phyloP scores from a whole-genome alignment of 2,888 invertebrate species.

The Malacosoma neustria region DNA sequence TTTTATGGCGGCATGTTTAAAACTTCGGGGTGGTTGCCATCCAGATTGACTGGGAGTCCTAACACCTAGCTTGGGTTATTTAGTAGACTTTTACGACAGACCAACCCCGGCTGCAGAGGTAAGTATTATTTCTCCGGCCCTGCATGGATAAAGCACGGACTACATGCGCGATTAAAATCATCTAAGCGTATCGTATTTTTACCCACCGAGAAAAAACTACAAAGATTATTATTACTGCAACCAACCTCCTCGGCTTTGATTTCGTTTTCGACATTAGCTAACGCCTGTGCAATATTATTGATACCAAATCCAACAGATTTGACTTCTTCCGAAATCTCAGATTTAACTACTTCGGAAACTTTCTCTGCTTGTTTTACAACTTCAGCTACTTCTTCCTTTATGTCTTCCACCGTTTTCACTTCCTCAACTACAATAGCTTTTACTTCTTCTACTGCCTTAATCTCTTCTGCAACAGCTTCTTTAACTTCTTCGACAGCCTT shows the following conservation, averaged over 20 bases:
- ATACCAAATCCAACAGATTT: conserved; percentile 23
- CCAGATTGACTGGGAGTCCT: too few relatives aligned
- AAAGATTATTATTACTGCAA: too few relatives aligned
- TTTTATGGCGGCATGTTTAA: too few relatives aligned
- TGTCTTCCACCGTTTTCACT: conserved; percentile 9
- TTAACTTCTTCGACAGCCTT: conserved; percentile 8
- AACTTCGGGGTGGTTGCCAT: too few relatives aligned
- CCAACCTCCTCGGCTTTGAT: conserved; percentile 39
- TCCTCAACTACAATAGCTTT: conserved; percentile 7
- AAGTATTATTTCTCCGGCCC: too few relatives aligned
- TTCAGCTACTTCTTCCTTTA: conserved; percentile 9
- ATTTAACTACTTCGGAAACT: conserved; percentile 13
- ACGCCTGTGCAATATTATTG: conserved; percentile 42
- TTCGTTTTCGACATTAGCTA: conserved; percentile 42
- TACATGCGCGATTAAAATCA: too few relatives aligned
- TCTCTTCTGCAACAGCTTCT: conserved; percentile 7
- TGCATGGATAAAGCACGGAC: too few relatives aligned
- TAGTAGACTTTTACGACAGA: too few relatives aligned
- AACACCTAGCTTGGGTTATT: too few relatives aligned
- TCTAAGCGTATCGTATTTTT: too few relatives aligned
- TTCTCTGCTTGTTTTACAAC: conserved; percentile 12
- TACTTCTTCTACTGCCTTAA: conserved; percentile 5
- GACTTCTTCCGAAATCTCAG: conserved; percentile 13
- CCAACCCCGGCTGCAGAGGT: too few relatives aligned
- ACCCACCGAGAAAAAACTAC: too few relatives aligned